phyloP scores from a whole-genome alignment of 2,113 vertebrate genomes.

The Bambusicola thoracicus region DNA sequence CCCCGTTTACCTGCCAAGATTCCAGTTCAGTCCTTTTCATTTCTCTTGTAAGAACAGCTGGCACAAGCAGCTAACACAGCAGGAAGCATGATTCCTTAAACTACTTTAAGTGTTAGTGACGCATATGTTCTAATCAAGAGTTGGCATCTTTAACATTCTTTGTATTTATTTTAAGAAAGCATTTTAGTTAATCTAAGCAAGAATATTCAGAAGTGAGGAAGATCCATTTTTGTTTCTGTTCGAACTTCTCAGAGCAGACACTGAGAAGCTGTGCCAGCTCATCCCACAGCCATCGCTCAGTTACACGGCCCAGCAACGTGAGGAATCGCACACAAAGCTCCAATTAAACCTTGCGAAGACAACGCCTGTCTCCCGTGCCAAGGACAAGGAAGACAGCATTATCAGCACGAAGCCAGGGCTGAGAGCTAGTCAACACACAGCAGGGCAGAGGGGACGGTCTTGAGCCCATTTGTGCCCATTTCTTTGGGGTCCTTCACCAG shows the following conservation, averaged over 20 bases:
- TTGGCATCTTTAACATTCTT: conserved; percentile 24
- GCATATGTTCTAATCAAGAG: conserved; percentile 31
- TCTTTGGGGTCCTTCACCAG: neutral
- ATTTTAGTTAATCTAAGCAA: conserved; percentile 5
- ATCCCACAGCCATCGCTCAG: neutral
- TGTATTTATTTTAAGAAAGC: conserved; percentile 49
- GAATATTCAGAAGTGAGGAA: conserved; percentile 19
- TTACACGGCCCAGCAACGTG: neutral
- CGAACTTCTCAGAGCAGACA: neutral
- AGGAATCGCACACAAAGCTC: neutral
- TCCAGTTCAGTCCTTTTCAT: neutral
- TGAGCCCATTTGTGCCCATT: accelerated
- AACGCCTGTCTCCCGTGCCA: neutral
- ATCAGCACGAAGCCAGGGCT: neutral
- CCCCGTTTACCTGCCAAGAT: conserved; percentile 27
- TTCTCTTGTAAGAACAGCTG: neutral
- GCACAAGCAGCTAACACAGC: conserved; percentile 29
- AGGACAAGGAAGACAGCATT: accelerated
- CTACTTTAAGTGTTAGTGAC: conserved; percentile 30
- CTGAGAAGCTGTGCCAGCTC: neutral
- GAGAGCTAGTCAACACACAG: neutral
- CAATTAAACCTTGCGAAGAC: neutral
- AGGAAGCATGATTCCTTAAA: conserved; percentile 19
- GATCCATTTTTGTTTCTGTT: neutral
- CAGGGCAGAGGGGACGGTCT: accelerated